Percentiles rank a stretch among this genome's conserved stretches.
These are phyloP conservation scores for Stomatorhinus ivindoensis DNA, from an alignment of 2,113 vertebrate genomes.

Conservation along the genomic window DNA sequence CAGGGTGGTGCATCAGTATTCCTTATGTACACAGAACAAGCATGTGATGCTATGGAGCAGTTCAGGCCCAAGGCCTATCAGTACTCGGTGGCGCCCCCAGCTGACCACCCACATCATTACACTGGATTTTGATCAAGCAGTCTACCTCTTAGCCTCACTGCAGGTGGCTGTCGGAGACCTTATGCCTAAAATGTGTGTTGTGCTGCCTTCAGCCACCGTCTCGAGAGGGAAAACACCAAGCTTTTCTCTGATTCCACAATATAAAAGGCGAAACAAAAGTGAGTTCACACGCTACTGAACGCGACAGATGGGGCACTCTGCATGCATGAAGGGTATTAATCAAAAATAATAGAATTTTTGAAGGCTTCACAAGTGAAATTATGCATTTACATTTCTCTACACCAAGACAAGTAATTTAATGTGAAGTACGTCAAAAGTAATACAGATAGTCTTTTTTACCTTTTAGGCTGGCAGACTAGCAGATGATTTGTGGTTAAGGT, in stretches of 20 bases:
- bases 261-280: neutral
- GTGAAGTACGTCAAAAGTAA: neutral
- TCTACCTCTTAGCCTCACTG: neutral
- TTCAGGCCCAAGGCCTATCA: slow-evolving; percentile 11
- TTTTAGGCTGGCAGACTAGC: neutral
- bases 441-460: no score
- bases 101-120: neutral
- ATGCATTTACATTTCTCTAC: neutral
- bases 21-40: slow-evolving; percentile 13
- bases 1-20: slow-evolving; percentile 24
- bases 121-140: neutral
- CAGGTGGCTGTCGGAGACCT: neutral
- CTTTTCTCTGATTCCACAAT: neutral
- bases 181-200: neutral
- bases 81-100: slow-evolving; percentile 1
- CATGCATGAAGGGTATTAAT: neutral
- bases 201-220: neutral
- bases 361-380: neutral
- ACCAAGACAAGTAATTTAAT: neutral
- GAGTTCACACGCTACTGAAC: neutral
- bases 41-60: slow-evolving; percentile 24
- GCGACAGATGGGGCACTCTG: neutral
- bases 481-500: neutral
- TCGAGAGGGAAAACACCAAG: neutral
- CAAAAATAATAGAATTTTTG: neutral